Base-by-base conservation (phyloP, 1,140 invertebrate species). In the Steinernema khuongi region DNA sequence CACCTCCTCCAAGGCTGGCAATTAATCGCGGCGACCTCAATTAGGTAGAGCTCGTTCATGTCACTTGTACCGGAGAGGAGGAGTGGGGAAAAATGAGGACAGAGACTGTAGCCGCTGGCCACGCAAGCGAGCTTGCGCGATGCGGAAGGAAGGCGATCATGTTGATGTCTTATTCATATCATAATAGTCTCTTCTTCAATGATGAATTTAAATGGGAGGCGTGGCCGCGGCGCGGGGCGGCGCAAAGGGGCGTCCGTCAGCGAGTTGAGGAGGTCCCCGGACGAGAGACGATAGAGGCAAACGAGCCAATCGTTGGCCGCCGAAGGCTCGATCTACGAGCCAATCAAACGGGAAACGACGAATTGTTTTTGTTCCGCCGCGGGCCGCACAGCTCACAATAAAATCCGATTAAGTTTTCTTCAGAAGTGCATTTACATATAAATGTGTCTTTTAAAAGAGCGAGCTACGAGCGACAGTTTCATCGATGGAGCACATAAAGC, bases 101-200 rank as follows among this genome's bases (percentile, higher is more conserved):
- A 7, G n/a, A 41, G 36, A n/a, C 36, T n/a, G n/a, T 41, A n/a
- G n/a, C 36, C 7, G 36, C n/a, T 41, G 7, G 36, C 36, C 36
- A n/a, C 36, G 36, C 36, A n/a, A 41, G 36, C 7, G 36, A 17
- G 50, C 26, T 14, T 7, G 19, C 50, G 26, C 50, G 50, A 60
- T 60, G 50, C 50, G 50, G 50, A 60, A 60, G 50, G 50, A 60
- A 60, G 26, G 22, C 50, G 50, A 60, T 60, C 50, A 60, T 60
- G 50, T 60, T 60, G 50, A 60, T 60, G 50, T 60, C 50, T 60
- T 60, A 60, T 60, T 60, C 50, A 60, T 60, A 60, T 60, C 50
- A 60, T 60, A 60, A 60, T 60, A 60, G 50, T 60, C 50, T 60
- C 50, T 60, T 60, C 50, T 60, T 60, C 50, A 60, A 60, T 60